Conservation (phyloP, 30 jellyfish, hydroid and myxozoan species). For the Clytia hemisphaerica region DNA sequence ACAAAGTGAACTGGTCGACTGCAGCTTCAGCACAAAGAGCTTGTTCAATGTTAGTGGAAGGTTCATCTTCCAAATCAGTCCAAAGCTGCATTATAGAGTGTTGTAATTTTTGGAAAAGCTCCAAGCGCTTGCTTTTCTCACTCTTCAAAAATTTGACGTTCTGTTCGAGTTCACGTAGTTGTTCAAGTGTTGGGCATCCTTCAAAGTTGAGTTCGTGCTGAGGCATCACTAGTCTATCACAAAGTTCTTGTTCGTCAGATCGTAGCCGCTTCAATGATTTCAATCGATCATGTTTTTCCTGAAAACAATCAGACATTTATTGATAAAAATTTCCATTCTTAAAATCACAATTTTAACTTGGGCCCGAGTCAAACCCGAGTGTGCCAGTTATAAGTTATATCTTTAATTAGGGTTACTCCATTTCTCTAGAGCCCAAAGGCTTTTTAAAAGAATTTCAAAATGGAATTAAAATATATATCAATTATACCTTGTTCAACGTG, state of each 20-base stretch:
- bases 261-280: conserved; percentile 51
- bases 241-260: conserved; percentile 66
- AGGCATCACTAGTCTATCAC: conserved; percentile 80
- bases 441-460: too few species aligned
- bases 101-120: conserved; percentile 69
- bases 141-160: conserved; percentile 67
- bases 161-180: conserved; percentile 76
- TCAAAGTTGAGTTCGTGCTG: conserved; percentile 81
- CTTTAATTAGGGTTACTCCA: too few species aligned
- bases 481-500: conserved; percentile 64
- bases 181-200: conserved; percentile 92
- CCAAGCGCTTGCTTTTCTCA: conserved; percentile 67
- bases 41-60: conserved; percentile 59
- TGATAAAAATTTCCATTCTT: background rate
- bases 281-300: conserved; percentile 90
- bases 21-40: conserved; percentile 53
- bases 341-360: background rate
- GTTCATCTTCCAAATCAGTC: conserved; percentile 85
- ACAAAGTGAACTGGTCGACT: conserved; percentile 50
- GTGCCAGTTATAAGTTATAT: too few species aligned
- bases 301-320: background rate
- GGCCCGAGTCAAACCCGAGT: too few species aligned
- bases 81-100: conserved; percentile 64
- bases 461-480: background rate
- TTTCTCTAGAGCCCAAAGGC: too few species aligned